Percentiles rank a stretch among this genome's conserved stretches.
phyloP scores from a whole-genome alignment of 2,113 vertebrate genomes.

The Chascanopsetta lugubris region DNA sequence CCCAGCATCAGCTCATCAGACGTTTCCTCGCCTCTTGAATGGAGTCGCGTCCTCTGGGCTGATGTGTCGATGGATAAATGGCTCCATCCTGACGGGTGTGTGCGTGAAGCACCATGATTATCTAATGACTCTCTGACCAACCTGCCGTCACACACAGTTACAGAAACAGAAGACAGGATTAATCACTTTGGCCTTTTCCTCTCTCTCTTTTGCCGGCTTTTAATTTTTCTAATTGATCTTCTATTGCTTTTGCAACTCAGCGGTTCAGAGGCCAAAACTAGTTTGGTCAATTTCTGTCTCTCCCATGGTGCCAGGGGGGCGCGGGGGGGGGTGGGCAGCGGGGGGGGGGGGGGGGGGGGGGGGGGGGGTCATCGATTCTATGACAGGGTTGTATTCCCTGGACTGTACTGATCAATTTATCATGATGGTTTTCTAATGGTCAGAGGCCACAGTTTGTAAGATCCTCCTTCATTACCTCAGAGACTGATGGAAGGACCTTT shows the following conservation, averaged over 20 bases:
- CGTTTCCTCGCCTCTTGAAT: slow-evolving; percentile 19
- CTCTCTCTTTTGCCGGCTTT: slow-evolving; percentile 45
- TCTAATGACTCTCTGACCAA: slow-evolving; percentile 43
- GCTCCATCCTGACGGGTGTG: slow-evolving; percentile 32
- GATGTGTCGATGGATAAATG: not conserved
- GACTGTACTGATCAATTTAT: slow-evolving; percentile 75
- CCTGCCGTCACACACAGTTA: slow-evolving; percentile 38
- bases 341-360: too few species aligned
- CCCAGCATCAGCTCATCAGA: slow-evolving; percentile 26
- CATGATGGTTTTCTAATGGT: slow-evolving; percentile 73
- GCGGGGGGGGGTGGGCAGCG: too few species aligned
- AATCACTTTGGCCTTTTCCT: slow-evolving; percentile 19
- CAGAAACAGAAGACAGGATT: slow-evolving; percentile 53
- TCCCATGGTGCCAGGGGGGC: slow-evolving; percentile 38
- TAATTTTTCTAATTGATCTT: slow-evolving; percentile 71
- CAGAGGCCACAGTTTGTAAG: slow-evolving; percentile 58
- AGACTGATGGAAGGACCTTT: slow-evolving; percentile 62
- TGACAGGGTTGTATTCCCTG: slow-evolving; percentile 62
- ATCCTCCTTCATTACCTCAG: slow-evolving; percentile 58
- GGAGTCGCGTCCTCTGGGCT: slow-evolving; percentile 7
- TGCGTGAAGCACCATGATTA: slow-evolving; percentile 41
- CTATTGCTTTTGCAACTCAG: slow-evolving; percentile 58
- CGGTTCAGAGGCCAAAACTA: slow-evolving; percentile 53
- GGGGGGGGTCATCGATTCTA: slow-evolving; percentile 75
- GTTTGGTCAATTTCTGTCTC: slow-evolving; percentile 57